These are phyloP conservation scores for Enteromius thamalakanensis DNA, from an alignment of 2,797 vertebrate genomes.

Conservation along the genomic window DNA sequence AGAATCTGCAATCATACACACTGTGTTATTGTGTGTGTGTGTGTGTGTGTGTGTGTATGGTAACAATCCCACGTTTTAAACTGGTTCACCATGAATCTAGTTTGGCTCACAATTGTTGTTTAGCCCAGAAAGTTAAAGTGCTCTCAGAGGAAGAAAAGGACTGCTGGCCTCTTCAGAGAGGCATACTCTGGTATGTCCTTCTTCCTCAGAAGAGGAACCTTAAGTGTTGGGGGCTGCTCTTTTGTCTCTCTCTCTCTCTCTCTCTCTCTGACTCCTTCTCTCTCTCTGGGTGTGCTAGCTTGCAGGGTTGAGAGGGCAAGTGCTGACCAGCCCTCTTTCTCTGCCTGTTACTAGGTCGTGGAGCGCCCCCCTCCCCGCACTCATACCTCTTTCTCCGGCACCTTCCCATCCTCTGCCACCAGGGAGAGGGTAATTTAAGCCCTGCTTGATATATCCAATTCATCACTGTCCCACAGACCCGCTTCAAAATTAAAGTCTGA, in stretches of 20 bases:
- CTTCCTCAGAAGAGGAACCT: constrained; percentile 34
- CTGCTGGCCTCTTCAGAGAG: constrained; percentile 34
- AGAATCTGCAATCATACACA: neutral
- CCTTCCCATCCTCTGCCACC: constrained; percentile 81
- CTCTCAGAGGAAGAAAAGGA: constrained; percentile 22
- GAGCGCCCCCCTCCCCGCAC: constrained; percentile 69
- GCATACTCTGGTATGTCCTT: constrained; percentile 20
- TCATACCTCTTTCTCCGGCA: constrained; percentile 57
- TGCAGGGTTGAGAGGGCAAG: constrained; percentile 86
- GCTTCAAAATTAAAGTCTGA: constrained; percentile 99
- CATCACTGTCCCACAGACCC: constrained; percentile 93
- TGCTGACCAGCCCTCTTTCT: constrained; percentile 88
- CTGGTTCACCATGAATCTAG: constrained; percentile 17
- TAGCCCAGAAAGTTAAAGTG: constrained; percentile 20
- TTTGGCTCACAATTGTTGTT: constrained; percentile 21
- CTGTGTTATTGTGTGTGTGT: neutral
- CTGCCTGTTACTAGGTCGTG: constrained; percentile 81
- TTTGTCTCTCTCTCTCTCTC: constrained; percentile 24
- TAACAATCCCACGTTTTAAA: neutral
- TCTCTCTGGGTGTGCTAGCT: constrained; percentile 78
- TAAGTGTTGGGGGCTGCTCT: constrained; percentile 29
- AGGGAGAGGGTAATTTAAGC: constrained; percentile 97
- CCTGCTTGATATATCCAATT: constrained; percentile 95
- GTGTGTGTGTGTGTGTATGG: neutral
- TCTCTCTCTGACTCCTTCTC: constrained; percentile 49